Evolutionary conservation across 2,888 invertebrate species (phyloP), one percentile per base, ranked within the genome.

Genomic region (Clistopyga incitator): DNA sequence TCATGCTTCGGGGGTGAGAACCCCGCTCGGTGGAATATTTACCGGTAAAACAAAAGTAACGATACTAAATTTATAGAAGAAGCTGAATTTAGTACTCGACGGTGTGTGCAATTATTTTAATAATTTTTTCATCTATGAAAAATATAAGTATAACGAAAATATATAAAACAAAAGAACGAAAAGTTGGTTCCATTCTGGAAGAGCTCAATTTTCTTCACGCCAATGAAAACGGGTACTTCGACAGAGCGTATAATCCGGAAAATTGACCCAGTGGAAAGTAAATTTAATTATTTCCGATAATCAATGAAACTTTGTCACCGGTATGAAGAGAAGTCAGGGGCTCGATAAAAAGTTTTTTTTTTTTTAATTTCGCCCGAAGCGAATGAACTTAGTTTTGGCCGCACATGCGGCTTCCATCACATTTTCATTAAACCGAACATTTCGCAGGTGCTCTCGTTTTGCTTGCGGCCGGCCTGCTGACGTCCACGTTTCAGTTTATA

Each of bases 1-100:
- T 94, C 96, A 98, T 90, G 96, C 97, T 50, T 97, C 97, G 79
- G 98, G 98, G 0, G 98, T 98, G 0, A 94, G 95, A 86, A 98
- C 98, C 0, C 96, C 97, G 0, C 94, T 97, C 0, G 97, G 97
- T 0, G 97, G 97, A 1, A 93, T 97, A 23, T 95, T 97, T 54
- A 97, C 97, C 81, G 91, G 91, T 89, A 74, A 78, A 23, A 61
- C 13, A 8, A 64, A 34, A 34, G 45, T 52, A 23, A 23, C 0
- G 1, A 0, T 54, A 23, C 11, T 15, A 25, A 56, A 15, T 15
- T 3, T 13, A n/a, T n/a, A n/a, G n/a, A n/a, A n/a, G n/a, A 38
- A 38, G 38, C 10, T 34, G 34, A 34, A 34, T 34, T 6, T 38
- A 10, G 38, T 38, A 38, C 38, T 38, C 2, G 10, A 38, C 10